Evolutionary conservation across 2,888 invertebrate genomes (phyloP).

Genomic region (Cybosia mesomella): DNA sequence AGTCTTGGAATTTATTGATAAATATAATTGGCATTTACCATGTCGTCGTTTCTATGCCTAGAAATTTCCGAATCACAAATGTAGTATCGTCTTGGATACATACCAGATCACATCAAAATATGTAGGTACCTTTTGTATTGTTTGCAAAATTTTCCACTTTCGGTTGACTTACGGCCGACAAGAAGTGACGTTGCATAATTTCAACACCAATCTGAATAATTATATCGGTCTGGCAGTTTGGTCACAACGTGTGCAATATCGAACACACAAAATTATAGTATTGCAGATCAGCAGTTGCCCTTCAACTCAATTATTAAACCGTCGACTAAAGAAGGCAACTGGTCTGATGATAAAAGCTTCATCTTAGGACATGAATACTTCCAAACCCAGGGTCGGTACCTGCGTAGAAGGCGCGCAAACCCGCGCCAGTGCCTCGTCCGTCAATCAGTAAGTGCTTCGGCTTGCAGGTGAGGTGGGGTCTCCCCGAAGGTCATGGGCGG

Average conservation of each 20-base stretch:
- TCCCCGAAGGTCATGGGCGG: too few relatives aligned
- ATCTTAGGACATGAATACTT: too few relatives aligned
- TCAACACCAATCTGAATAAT: not conserved
- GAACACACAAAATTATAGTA: not conserved
- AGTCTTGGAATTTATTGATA: constrained; percentile 15
- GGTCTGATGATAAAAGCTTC: too few relatives aligned
- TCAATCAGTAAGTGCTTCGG: too few relatives aligned
- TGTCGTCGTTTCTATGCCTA: constrained; percentile 8
- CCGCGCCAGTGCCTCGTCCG: too few relatives aligned
- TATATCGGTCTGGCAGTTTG: not conserved
- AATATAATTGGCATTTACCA: constrained; percentile 13
- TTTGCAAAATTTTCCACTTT: constrained; percentile 4
- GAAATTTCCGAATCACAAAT: not conserved
- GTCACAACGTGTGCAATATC: not conserved
- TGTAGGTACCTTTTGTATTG: not conserved
- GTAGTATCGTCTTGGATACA: not conserved
- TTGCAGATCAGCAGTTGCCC: not conserved
- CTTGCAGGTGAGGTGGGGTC: too few relatives aligned
- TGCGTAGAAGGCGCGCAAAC: too few relatives aligned
- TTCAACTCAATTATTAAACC: not conserved
- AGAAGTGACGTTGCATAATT: not conserved
- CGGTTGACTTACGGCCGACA: not conserved
- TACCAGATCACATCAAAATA: not conserved
- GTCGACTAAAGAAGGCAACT: too few relatives aligned
- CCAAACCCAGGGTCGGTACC: too few relatives aligned